Percentiles rank a stretch among this genome's conserved stretches.
phyloP scores from a whole-genome alignment of 2,113 vertebrate genomes.

The Xiphophorus maculatus region DNA sequence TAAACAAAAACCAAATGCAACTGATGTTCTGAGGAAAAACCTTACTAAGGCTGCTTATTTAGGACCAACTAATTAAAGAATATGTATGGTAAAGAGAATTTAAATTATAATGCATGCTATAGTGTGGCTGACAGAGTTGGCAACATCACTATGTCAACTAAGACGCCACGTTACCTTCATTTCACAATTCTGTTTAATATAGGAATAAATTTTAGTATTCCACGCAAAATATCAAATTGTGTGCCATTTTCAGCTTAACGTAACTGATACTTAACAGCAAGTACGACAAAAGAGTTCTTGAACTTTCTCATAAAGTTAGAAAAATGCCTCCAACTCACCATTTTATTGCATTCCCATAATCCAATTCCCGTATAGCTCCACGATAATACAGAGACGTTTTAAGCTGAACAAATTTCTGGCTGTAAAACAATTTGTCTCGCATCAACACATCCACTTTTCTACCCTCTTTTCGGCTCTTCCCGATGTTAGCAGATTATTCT shows the following conservation, averaged over 20 bases:
- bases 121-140: constrained; percentile 16
- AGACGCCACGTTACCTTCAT: constrained; percentile 69
- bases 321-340: constrained; percentile 65
- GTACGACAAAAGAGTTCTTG: neutral
- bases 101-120: neutral
- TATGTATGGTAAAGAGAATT: neutral
- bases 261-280: neutral
- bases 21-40: neutral
- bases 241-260: neutral
- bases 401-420: constrained; percentile 17
- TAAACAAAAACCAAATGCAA: neutral
- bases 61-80: neutral
- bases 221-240: neutral
- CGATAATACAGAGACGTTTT: neutral
- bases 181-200: neutral
- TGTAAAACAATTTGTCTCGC: constrained; percentile 3
- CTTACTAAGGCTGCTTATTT: neutral
- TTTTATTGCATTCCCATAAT: constrained; percentile 16
- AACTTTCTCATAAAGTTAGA: constrained; percentile 49
- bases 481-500: constrained; percentile 65
- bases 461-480: constrained; percentile 37
- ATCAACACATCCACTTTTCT: constrained; percentile 46
- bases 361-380: neutral
- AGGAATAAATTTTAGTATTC: neutral
- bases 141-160: constrained; percentile 39